phyloP scores from a whole-genome alignment of 2,113 vertebrate genomes.

The Alaudala cheleensis region DNA sequence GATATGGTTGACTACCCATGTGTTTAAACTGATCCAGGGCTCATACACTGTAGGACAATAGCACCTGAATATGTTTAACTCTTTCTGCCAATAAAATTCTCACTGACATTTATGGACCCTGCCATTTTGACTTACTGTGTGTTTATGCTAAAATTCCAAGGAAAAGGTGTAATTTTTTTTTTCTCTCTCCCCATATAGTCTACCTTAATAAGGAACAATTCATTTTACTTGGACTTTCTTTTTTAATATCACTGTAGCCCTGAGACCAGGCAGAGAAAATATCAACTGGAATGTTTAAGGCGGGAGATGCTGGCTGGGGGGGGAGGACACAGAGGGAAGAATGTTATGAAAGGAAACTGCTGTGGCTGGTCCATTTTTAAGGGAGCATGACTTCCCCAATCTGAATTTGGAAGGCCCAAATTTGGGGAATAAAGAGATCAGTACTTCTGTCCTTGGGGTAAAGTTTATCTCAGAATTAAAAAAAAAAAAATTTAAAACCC shows the following conservation, averaged over 20 bases:
- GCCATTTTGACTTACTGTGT: constrained; percentile 29
- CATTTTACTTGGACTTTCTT: constrained; percentile 10
- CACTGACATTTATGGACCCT: constrained; percentile 30
- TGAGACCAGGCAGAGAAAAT: constrained; percentile 41
- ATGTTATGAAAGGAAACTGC: neutral
- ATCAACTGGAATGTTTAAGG: constrained; percentile 15
- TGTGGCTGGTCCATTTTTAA: neutral
- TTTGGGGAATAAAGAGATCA: neutral
- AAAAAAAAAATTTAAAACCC: fast-evolving
- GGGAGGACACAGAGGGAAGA: neutral
- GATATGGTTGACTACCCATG: neutral
- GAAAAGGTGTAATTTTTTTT: constrained; percentile 15
- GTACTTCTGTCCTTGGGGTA: neutral
- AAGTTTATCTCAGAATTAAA: neutral
- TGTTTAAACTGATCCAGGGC: neutral
- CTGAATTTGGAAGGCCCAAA: neutral
- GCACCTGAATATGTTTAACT: constrained; percentile 30
- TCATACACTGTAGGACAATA: neutral
- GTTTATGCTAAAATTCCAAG: constrained; percentile 36
- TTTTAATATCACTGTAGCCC: constrained; percentile 42
- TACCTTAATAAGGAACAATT: constrained; percentile 24
- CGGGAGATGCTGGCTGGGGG: fast-evolving
- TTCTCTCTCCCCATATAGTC: neutral
- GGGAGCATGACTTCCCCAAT: neutral
- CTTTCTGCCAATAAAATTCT: constrained; percentile 27